Base-by-base conservation (phyloP, 2,888 invertebrate genomes). In the Flexamia atlantica region DNA sequence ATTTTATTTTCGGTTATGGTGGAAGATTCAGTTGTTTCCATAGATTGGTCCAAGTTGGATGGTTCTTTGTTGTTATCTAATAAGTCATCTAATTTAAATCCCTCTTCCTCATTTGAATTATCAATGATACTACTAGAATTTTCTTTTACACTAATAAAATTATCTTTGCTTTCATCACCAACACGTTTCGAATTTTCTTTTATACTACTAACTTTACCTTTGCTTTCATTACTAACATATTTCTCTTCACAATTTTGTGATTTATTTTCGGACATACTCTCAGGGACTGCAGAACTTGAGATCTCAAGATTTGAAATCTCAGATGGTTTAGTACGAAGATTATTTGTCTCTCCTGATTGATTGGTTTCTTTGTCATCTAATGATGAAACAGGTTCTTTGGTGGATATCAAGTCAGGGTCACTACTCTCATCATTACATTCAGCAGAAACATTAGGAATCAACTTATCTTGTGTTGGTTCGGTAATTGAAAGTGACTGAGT, bases 41-140 rank as follows among this genome's bases (percentile, higher is more conserved):
- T 53, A 23, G 20, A 23, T 23, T 23, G 20, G 10, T 4, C 53
- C 3, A 23, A 53, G 20, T 53, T 23, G 0, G 53, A 9, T 20
- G 53, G 53, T 23, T 28, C 64, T 12, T 64, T 28, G 17, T 17
- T 64, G 64, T 14, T 7, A 25, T 17, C 30, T 28, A 30, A 17
- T 64, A 64, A 28, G 14, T 64, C 64, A 14, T 64, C 64, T 30
- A 64, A 30, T 64, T 64, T 64, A 25, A 53, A 53, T n/a, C 53
- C 53, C 5, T 5, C 4, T 10, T 28, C 30, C 30, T 64, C 64
- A 28, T 64, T 64, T 14, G 64, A 0, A 14, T 9, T 9, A 14
- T 28, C 57, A 14, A 23, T 30, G 17, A 1, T 64, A 30, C 12
- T 28, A 64, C 14, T 28, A n/a, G n/a, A n/a, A n/a, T n/a, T n/a